These are phyloP conservation scores for Leucoraja erinaceus DNA, from an alignment of 2,113 vertebrate species.

Conservation along the genomic window DNA sequence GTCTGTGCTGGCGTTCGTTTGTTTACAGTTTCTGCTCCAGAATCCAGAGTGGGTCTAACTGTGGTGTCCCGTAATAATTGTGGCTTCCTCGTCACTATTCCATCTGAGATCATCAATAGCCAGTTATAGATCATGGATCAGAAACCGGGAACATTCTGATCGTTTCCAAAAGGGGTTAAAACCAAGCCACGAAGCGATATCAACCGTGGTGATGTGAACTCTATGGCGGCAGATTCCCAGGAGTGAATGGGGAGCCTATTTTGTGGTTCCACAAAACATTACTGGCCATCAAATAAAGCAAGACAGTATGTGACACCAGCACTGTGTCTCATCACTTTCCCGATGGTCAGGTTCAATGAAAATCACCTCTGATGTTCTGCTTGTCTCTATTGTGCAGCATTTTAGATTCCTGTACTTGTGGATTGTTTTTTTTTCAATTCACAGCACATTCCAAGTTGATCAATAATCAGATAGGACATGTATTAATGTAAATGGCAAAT, in stretches of 20 bases:
- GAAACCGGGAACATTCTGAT: background rate
- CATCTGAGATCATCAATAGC: background rate
- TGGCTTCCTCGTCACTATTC: background rate
- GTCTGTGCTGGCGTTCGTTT: too few species aligned
- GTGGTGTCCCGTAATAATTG: background rate
- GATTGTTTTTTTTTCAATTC: background rate
- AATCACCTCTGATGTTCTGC: background rate
- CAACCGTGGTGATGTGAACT: too few species aligned
- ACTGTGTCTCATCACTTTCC: background rate
- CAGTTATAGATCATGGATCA: background rate
- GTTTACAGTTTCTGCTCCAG: too few species aligned
- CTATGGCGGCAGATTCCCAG: background rate
- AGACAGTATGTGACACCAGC: background rate
- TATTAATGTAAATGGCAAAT: conserved; percentile 13
- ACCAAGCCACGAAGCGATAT: background rate
- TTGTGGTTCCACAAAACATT: background rate
- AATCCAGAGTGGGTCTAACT: background rate
- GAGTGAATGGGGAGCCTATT: background rate
- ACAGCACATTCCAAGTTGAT: conserved; percentile 13
- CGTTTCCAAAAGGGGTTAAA: background rate
- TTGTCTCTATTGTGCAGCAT: background rate
- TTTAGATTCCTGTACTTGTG: background rate
- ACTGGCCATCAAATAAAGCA: background rate
- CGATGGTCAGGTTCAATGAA: background rate
- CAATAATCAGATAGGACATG: conserved; percentile 21